Conservation (phyloP, 2,888 invertebrate genomes). For the Pyrgus malvae region DNA sequence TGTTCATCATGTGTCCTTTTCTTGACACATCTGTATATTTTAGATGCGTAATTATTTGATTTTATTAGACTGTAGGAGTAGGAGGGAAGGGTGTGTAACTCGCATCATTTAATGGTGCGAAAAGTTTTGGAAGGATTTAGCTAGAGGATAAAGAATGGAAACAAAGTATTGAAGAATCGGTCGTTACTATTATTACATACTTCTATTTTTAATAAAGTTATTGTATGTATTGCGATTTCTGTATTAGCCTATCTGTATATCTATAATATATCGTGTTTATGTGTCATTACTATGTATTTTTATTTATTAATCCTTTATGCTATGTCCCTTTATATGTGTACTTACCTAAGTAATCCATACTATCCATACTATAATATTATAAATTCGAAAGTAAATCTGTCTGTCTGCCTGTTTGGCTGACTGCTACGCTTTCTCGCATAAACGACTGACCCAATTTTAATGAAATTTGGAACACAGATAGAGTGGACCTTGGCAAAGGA, state of each 20-base stretch:
- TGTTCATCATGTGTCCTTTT: too few relatives aligned
- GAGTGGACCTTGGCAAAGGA: too few relatives aligned
- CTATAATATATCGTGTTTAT: constrained; percentile 44
- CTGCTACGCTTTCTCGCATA: too few relatives aligned
- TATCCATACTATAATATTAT: too few relatives aligned
- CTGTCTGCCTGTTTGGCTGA: too few relatives aligned
- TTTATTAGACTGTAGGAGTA: not conserved
- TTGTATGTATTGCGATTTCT: constrained; percentile 30
- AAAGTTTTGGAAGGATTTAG: constrained; percentile 12
- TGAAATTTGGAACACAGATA: too few relatives aligned
- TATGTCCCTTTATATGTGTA: not conserved
- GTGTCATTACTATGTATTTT: constrained; percentile 5
- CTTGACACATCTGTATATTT: too few relatives aligned
- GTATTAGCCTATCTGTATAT: constrained; percentile 35
- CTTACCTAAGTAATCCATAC: too few relatives aligned
- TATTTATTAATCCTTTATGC: constrained; percentile 2
- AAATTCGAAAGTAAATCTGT: too few relatives aligned
- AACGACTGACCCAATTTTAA: too few relatives aligned
- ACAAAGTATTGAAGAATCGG: constrained; percentile 10
- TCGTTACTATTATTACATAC: constrained; percentile 4
- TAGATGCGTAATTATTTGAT: too few relatives aligned
- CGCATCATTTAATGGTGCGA: constrained; percentile 19
- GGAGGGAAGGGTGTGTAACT: not conserved
- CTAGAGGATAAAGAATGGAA: not conserved
- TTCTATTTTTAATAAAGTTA: constrained; percentile 10